Conservation (phyloP, 2,888 invertebrate species). For the Drosophila nigricruria region DNA sequence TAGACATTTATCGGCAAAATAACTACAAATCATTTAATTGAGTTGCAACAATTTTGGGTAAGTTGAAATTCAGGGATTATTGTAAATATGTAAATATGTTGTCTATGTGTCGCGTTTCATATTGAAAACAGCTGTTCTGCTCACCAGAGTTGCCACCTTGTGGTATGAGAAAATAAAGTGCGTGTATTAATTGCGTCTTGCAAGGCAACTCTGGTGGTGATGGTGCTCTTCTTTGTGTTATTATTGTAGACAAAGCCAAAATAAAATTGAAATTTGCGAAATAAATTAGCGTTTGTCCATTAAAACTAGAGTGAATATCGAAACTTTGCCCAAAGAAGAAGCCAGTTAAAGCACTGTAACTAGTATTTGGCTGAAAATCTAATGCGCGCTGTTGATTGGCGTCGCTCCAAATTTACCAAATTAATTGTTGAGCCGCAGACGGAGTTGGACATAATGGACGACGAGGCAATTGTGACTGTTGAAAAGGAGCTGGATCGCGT, state of each 20-base stretch:
- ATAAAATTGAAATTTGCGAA: conserved; percentile 38
- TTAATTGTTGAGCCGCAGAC: conserved; percentile 41
- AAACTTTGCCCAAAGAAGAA: neutral
- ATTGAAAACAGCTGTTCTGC: conserved; percentile 42
- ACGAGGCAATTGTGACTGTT: conserved; percentile 84
- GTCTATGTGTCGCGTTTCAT: conserved; percentile 18
- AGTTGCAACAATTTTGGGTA: conserved; percentile 21
- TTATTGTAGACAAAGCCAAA: conserved; percentile 61
- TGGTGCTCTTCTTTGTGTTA: conserved; percentile 68
- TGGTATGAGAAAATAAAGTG: conserved; percentile 3
- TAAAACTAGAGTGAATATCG: conserved; percentile 8
- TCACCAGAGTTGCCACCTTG: conserved; percentile 35
- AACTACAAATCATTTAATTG: neutral
- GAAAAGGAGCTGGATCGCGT: conserved; percentile 85
- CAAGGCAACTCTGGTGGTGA: conserved; percentile 52
- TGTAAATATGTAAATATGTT: neutral
- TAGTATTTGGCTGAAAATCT: conserved; percentile 32
- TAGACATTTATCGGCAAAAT: neutral
- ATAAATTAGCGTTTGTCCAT: neutral
- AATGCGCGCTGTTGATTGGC: conserved; percentile 62
- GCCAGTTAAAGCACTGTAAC: conserved; percentile 11
- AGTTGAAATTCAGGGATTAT: neutral
- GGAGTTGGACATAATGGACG: conserved; percentile 64
- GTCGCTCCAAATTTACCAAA: conserved; percentile 62
- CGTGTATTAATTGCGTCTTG: neutral